Percentiles rank a stretch among this genome's conserved stretches.
These are phyloP conservation scores for Xenops minutus DNA, from an alignment of 2,797 vertebrate genomes.

Conservation along the genomic window DNA sequence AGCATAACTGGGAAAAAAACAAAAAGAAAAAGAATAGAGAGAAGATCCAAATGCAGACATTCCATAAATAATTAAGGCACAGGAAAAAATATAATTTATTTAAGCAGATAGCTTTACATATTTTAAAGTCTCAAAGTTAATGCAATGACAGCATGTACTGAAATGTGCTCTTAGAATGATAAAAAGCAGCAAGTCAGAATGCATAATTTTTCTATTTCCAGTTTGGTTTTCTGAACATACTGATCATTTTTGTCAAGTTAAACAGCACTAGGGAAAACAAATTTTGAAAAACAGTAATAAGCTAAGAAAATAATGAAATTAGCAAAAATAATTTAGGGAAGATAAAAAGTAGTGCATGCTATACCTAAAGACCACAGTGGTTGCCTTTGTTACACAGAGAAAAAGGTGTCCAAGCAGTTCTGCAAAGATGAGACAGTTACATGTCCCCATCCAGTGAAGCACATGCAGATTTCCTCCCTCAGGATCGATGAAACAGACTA, in stretches of 20 bases:
- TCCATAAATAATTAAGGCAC: background rate
- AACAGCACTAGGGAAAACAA: background rate
- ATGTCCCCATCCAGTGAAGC: background rate
- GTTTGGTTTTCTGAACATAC: background rate
- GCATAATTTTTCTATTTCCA: background rate
- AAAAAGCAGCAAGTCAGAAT: background rate
- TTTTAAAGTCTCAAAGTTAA: background rate
- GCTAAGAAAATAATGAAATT: background rate
- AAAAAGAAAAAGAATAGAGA: background rate
- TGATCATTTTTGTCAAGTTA: background rate
- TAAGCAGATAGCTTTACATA: background rate
- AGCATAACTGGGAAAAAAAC: constrained; percentile 58
- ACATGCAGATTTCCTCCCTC: background rate
- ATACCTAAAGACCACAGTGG: background rate
- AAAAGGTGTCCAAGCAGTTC: background rate
- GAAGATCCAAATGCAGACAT: constrained; percentile 22
- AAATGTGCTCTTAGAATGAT: background rate
- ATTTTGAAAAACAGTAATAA: background rate
- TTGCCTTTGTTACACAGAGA: background rate
- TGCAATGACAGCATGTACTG: background rate
- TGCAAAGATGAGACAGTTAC: background rate
- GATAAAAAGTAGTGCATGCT: background rate
- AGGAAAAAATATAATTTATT: background rate
- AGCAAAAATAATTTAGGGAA: background rate
- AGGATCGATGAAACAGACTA: background rate